A percentile compares a stretch with the other conserved stretches of the same genome.
Evolutionary conservation across 2,797 vertebrate genomes (phyloP).

Genomic region (Pempheris klunzingeri): DNA sequence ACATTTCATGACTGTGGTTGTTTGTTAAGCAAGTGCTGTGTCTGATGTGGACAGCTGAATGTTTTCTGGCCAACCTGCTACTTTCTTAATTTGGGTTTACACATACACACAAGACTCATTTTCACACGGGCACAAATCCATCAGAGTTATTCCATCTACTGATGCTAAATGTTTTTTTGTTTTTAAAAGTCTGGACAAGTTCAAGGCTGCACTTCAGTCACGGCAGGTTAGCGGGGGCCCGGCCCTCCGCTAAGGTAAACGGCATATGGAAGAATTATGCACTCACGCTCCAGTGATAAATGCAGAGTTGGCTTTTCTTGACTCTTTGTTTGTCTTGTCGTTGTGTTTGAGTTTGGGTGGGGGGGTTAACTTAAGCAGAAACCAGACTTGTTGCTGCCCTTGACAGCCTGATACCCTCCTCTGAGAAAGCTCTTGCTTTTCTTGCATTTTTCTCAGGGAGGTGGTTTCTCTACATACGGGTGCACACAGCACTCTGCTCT

Average conservation of each 20-base stretch:
- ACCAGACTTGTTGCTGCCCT: slow-evolving; percentile 54
- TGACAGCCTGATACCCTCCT: slow-evolving; percentile 51
- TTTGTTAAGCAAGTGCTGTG: not conserved
- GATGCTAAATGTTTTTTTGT: slow-evolving; percentile 37
- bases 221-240: slow-evolving; percentile 69
- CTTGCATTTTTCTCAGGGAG: slow-evolving; percentile 70
- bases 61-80: slow-evolving; percentile 23
- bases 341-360: slow-evolving; percentile 27
- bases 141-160: not conserved
- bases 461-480: slow-evolving; percentile 49
- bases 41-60: slow-evolving; percentile 31
- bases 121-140: not conserved
- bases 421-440: slow-evolving; percentile 53
- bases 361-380: slow-evolving; percentile 37
- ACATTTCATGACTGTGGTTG: not conserved
- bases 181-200: slow-evolving; percentile 62
- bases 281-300: slow-evolving; percentile 64
- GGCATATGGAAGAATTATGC: slow-evolving; percentile 64
- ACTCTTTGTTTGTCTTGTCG: slow-evolving; percentile 59
- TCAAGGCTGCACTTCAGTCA: slow-evolving; percentile 66
- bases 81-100: slow-evolving; percentile 24
- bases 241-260: slow-evolving; percentile 70
- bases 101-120: not conserved
- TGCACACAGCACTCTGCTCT: slow-evolving; percentile 60
- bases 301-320: slow-evolving; percentile 54